Conservation (phyloP, 2,888 invertebrate genomes). For the Subacronicta megacephala region DNA sequence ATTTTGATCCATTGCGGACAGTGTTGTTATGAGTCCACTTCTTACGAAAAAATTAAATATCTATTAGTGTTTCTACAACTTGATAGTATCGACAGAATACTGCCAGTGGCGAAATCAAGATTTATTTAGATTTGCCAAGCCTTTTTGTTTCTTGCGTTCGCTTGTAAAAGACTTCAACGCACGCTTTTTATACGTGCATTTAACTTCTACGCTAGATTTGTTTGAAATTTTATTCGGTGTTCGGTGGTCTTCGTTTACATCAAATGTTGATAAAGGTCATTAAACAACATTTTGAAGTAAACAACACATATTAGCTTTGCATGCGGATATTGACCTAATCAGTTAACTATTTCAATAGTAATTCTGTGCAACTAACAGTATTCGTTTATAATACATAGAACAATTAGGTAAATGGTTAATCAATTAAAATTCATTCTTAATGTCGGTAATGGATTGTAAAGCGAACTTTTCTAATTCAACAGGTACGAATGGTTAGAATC, state of each 20-base stretch:
- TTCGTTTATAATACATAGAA: slow-evolving; percentile 34
- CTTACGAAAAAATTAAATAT: neutral
- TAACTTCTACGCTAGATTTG: slow-evolving; percentile 2
- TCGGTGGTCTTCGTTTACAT: neutral
- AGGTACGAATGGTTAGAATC: slow-evolving; percentile 70
- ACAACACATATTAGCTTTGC: slow-evolving; percentile 17
- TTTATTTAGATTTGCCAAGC: slow-evolving; percentile 3
- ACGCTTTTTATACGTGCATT: slow-evolving; percentile 49
- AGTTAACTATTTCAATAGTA: slow-evolving; percentile 28
- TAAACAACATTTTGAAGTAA: slow-evolving; percentile 11
- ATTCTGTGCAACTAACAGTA: slow-evolving; percentile 23
- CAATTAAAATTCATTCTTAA: slow-evolving; percentile 26
- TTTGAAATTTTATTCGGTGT: slow-evolving; percentile 3
- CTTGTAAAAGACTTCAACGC: slow-evolving; percentile 85
- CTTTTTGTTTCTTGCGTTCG: slow-evolving; percentile 51
- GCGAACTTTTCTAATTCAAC: slow-evolving; percentile 58
- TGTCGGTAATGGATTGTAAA: slow-evolving; percentile 49
- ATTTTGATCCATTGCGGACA: slow-evolving; percentile 57
- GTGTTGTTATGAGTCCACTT: slow-evolving; percentile 9
- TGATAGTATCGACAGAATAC: neutral
- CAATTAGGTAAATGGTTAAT: slow-evolving; percentile 38
- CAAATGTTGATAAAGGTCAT: slow-evolving; percentile 9
- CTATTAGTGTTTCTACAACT: neutral
- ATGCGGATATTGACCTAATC: slow-evolving; percentile 39
- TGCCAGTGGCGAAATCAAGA: neutral